These are phyloP conservation scores for Littorina saxatilis DNA, from an alignment of 1,140 invertebrate genomes.

Conservation along the genomic window DNA sequence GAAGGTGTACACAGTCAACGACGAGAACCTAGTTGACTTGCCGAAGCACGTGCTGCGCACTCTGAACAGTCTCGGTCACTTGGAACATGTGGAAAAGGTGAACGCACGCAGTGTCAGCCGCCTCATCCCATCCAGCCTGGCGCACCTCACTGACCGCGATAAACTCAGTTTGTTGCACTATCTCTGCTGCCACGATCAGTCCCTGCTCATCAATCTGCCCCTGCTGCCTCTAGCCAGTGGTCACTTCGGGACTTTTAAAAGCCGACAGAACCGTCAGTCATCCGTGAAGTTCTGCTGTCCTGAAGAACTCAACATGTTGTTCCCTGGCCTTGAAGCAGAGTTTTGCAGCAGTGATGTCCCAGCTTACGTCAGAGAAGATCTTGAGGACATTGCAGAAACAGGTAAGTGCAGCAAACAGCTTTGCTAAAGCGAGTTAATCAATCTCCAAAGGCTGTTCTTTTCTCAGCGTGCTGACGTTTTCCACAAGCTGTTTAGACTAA, in stretches of 20 bases:
- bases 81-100: not conserved
- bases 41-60: slow-evolving; percentile 5
- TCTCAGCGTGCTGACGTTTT: too few species aligned
- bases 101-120: not conserved
- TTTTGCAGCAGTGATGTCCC: not conserved
- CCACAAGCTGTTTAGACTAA: too few species aligned
- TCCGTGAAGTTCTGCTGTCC: slow-evolving; percentile 1
- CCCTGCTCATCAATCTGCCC: not conserved
- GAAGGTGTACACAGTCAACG: slow-evolving; percentile 17
- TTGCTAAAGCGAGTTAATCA: too few species aligned
- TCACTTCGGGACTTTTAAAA: slow-evolving; percentile 6
- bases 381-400: not conserved
- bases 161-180: slow-evolving; percentile 35
- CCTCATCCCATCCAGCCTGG: not conserved
- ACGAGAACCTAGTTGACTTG: slow-evolving; percentile 15
- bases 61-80: not conserved
- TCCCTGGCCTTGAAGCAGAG: slow-evolving; percentile 18
- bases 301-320: not conserved
- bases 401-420: too few species aligned
- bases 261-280: not conserved
- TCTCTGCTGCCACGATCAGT: not conserved
- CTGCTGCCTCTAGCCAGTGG: slow-evolving; percentile 32
- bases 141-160: not conserved
- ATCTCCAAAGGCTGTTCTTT: too few species aligned
- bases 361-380: not conserved